Base-by-base conservation (phyloP, 2,888 invertebrate genomes). In the Caradrina kadenii region DNA sequence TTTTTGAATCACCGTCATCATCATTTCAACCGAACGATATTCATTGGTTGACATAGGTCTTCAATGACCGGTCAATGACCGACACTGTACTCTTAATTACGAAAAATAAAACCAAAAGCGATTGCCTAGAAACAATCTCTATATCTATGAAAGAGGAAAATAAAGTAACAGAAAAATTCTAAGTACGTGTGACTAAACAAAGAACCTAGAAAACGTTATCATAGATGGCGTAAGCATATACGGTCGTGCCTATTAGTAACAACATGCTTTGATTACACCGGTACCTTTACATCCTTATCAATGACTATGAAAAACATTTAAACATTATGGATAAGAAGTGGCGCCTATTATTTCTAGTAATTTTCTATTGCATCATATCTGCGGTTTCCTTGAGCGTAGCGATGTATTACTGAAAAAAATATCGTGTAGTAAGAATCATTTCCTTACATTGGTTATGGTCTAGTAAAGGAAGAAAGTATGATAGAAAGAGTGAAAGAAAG, bases 251-350 rank as follows among this genome's bases (percentile, higher is more conserved):
- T 78, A 70, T 80, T 76, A 67, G 60, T 70, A 26, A 61, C 22
- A 42, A 76, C 66, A 76, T 54, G 63, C 54, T 76, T 64, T 76
- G 70, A 76, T 70, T 70, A 61, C 7, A 70, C 48, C 56, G 76
- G 60, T 66, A 69, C 69, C 54, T 61, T 63, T 64, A 31, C 21
- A 49, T 63, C 50, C 63, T 80, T 80, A 78, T 76, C 77, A 31
- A n/a, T 45, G 10, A 49, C 58, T 60, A 59, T 17, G 31, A 75
- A 65, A 69, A 61, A 69, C 59, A 52, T 68, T 3, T 31, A 68
- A 79, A 61, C 53, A 53, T 53, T 60, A 45, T 8, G 21, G 80
- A 80, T 80, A 79, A 78, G 59, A 65, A 53, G 8, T 69, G 80
- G 77, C 77, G 80, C 76, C 60, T 60, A 45, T 15, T 49, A 15